Percentiles rank a stretch among this genome's conserved stretches.
Evolutionary conservation across 2,888 invertebrate genomes (phyloP).

Genomic region (Bruchidius siliquastri): DNA sequence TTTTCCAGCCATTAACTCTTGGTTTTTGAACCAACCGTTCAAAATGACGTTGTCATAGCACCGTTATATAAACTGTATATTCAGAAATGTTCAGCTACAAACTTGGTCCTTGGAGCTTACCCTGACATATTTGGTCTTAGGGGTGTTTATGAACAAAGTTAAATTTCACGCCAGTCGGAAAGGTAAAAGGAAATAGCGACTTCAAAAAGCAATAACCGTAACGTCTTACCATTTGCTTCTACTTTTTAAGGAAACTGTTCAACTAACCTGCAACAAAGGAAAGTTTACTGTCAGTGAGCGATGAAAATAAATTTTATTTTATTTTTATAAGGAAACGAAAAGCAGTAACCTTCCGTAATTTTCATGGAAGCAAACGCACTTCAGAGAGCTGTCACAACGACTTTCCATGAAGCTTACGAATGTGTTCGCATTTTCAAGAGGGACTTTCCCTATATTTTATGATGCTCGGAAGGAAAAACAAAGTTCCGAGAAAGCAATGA

Average conservation of each 20-base stretch:
- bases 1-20: too few species aligned
- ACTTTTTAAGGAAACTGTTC: constrained; percentile 16
- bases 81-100: too few species aligned
- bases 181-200: neutral
- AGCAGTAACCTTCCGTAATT: neutral
- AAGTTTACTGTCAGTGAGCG: neutral
- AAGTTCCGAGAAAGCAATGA: too few species aligned
- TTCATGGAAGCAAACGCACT: neutral
- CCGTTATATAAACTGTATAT: too few species aligned
- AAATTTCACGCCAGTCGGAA: neutral
- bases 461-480: neutral
- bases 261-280: constrained; percentile 19
- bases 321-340: neutral
- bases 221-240: constrained; percentile 19
- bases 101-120: too few species aligned
- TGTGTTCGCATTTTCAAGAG: neutral
- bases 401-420: neutral
- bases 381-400: neutral
- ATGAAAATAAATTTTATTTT: neutral
- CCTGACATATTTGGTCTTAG: too few species aligned
- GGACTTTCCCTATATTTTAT: neutral
- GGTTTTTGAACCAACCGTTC: too few species aligned
- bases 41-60: too few species aligned
- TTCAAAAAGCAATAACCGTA: neutral
- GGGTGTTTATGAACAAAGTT: neutral